Percentiles rank a stretch among this genome's conserved stretches.
Conservation (phyloP, 2,888 invertebrate species). For the Deilephila elpenor region DNA sequence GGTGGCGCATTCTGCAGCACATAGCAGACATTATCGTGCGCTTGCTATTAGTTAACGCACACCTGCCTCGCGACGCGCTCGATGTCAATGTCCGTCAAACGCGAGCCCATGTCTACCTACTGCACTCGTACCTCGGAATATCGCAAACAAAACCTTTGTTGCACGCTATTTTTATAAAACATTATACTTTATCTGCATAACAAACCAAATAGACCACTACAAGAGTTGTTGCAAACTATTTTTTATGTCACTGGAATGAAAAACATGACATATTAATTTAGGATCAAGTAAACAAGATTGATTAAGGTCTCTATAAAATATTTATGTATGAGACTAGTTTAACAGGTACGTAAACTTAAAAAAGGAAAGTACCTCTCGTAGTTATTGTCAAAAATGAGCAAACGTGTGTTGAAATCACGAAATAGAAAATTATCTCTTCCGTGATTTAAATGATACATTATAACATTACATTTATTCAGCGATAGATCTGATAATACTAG, state of each 20-base stretch:
- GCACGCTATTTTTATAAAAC: background rate
- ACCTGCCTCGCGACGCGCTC: constrained; percentile 66
- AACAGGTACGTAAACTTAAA: background rate
- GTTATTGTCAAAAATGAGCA: background rate
- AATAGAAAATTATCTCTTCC: too few species aligned
- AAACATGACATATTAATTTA: background rate
- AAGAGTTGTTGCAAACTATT: background rate
- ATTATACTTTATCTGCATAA: background rate
- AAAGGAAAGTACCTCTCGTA: background rate
- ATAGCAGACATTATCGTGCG: constrained; percentile 48
- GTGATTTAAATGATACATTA: background rate
- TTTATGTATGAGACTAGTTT: background rate
- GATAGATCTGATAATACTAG: constrained; percentile 38
- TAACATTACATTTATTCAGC: constrained; percentile 33
- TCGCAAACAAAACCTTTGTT: constrained; percentile 28
- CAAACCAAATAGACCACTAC: background rate
- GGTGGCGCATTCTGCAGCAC: constrained; percentile 32
- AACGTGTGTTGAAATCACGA: background rate
- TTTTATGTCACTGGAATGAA: background rate
- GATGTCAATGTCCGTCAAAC: constrained; percentile 82
- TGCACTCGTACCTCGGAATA: constrained; percentile 39
- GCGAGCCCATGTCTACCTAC: constrained; percentile 49
- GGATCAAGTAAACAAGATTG: background rate
- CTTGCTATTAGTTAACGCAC: constrained; percentile 60
- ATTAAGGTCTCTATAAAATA: background rate